Evolutionary conservation across 2,888 invertebrate species (phyloP), one percentile per base, ranked within the genome.

Genomic region (Platypus cylindrus): DNA sequence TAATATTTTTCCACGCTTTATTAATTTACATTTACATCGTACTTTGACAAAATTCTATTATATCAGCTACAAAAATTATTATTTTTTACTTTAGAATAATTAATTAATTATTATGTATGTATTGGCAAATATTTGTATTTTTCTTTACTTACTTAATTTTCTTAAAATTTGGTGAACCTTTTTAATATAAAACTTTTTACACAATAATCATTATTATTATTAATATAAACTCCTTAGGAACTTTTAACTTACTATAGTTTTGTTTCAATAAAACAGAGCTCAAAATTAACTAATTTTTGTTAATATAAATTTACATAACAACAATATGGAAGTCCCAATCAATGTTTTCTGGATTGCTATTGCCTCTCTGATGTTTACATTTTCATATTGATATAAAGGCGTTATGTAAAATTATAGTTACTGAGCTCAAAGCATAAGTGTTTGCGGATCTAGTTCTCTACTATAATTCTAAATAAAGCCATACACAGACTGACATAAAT

Each of bases 61-160:
- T 36, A 51, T 50, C 48, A 47, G 49, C 50, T 51, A 50, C 52
- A 50, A 48, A 46, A n/a, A n/a, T n/a, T n/a, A n/a, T n/a, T n/a
- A n/a, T n/a, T n/a, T n/a, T n/a, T n/a, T n/a, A n/a, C 49, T 54
- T 58, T 58, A 58, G 56, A 57, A 56, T 58, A 52, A n/a, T n/a
- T n/a, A n/a, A n/a, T n/a, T n/a, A n/a, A n/a, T n/a, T n/a, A n/a
- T n/a, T n/a, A n/a, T n/a, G n/a, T n/a, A n/a, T n/a, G n/a, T n/a
- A n/a, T n/a, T n/a, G 55, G 48, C 47, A 53, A 54, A 51, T 49
- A 40, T 46, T 56, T 54, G 56, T 54, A 54, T 36, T 39, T 30
- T 25, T 32, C 17, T 5, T 11, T 16, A 5, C 15, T 29, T 25
- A 12, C 12, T 25, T 25, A 32, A 30, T 13, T 34, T 17, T 31